Evolutionary conservation across 37 sponge, comb jelly and placozoan species (phyloP), one percentile per base, ranked within the genome.

Genomic region (Eunapius fragilis): DNA sequence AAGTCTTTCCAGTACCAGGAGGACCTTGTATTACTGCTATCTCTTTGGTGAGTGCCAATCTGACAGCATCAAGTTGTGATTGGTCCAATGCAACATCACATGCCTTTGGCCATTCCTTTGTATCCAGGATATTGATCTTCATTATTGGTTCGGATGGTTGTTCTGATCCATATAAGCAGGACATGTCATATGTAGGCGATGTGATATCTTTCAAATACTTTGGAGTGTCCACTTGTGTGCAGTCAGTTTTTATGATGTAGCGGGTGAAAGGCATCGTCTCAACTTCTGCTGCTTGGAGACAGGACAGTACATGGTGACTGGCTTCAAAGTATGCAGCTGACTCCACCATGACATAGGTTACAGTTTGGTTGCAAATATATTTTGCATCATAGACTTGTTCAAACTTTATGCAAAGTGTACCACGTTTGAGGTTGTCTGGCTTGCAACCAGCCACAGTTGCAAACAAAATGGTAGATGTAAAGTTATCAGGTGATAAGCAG

Each of bases 1-100:
- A 96, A 2, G 98, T 96, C 85, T 98, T 98, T 22, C 98, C 98
- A 37, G 96, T 98, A 28, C 98, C 98, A 33, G 98, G 98, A 34
- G 98, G 98, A 24, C 98, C 98, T 82, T 98, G 98, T 25, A 98
- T 96, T 0, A 98, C 93, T 67, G 95, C 88, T 24, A 97, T 38
- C 31, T 94, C 93, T 75, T 93, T 84, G 0, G 95, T 94, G 32
- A 97, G 72, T 74, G 92, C 88, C 78, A 86, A 71, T 68, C 81
- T 77, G 24, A 97, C 71, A 0, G 97, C 97, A 68, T 86, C 48
- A 28, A 90, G 34, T 77, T 97, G 95, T 47, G 93, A 94, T 26
- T 50, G 25, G 70, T 95, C 93, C 19, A 95, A 72, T 23, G 82
- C 72, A 36, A 67, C 75, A 0, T 85, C 74, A 25, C 50, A 68